Base-by-base conservation (phyloP, 37 sponge, comb jelly and placozoan species). In the Corticium candelabrum region DNA sequence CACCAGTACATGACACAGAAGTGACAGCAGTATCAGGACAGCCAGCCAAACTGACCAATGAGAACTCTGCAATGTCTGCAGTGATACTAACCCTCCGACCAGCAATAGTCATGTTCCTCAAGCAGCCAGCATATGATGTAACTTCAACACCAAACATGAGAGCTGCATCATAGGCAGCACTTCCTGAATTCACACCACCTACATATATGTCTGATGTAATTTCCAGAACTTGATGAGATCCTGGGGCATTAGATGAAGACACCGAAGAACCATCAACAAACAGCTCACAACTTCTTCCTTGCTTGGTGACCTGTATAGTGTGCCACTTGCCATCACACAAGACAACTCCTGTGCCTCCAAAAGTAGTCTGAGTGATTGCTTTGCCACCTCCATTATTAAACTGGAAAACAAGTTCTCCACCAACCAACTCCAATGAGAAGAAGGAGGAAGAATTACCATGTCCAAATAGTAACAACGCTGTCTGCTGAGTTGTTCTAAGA, bases 291-390 rank as follows among this genome's bases (percentile, higher is more conserved):
- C 73, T 34, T 7, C 5, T 7, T 30, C 21, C 73, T 29, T 34
- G 73, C 73, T 70, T 70, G 73, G 7, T 30, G 36, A 70, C 21
- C 21, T 7, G 7, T 4, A 70, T 32, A 34, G 35, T 70, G 21
- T 70, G 73, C 73, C 73, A 70, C 5, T 70, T 4, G 5, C 73
- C 73, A 34, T 70, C 73, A 34, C 73, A 70, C 4, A 70, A 4
- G 21, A 4, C 21, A 32, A 70, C 31, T 7, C 29, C 7, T 7
- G 73, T 5, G 7, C 29, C 35, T 35, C 31, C 21, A 7, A 34
- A 15, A 70, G 33, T 7, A 7, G 73, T 70, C 73, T 7, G 5
- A 7, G 31, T 15, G 31, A 7, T 29, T 4, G 31, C 73, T 7
- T 4, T 4, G 31, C 73, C 73, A 34, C 73, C 73, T 7, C 73